These are phyloP conservation scores for Elymnias hypermnestra DNA, from an alignment of 1,140 invertebrate genomes.

Conservation along the genomic window DNA sequence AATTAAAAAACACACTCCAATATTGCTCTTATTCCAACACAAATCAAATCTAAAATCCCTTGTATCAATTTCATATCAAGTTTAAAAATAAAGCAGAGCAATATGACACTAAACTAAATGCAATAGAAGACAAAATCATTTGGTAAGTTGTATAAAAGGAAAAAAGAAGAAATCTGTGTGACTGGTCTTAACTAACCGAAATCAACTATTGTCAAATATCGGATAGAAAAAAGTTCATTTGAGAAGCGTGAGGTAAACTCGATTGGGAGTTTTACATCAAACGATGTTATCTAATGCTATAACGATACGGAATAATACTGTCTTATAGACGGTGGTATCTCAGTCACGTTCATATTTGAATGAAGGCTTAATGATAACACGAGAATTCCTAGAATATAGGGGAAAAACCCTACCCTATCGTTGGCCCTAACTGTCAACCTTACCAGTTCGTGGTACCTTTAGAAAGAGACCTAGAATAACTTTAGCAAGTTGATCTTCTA, in stretches of 20 bases:
- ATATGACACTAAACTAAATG: constrained; percentile 6
- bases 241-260: constrained; percentile 11
- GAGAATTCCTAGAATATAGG: too few species aligned
- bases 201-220: constrained; percentile 18
- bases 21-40: not conserved
- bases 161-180: constrained; percentile 18
- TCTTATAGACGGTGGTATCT: not conserved
- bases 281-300: not conserved
- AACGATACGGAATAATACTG: not conserved
- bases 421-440: too few species aligned
- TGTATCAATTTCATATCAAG: constrained; percentile 1
- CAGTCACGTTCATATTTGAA: not conserved
- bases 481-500: too few species aligned
- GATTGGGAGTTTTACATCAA: constrained; percentile 5
- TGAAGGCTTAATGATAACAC: not conserved
- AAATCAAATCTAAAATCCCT: constrained; percentile 5
- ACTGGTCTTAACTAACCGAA: constrained; percentile 15
- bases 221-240: constrained; percentile 14
- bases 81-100: constrained; percentile 10
- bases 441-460: too few species aligned
- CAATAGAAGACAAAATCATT: not conserved
- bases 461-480: too few species aligned
- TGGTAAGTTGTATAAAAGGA: not conserved
- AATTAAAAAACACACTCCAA: not conserved
- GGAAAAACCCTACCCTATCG: too few species aligned